phyloP scores from a whole-genome alignment of 1,140 invertebrate species.

The Sitobion miscanthi region DNA sequence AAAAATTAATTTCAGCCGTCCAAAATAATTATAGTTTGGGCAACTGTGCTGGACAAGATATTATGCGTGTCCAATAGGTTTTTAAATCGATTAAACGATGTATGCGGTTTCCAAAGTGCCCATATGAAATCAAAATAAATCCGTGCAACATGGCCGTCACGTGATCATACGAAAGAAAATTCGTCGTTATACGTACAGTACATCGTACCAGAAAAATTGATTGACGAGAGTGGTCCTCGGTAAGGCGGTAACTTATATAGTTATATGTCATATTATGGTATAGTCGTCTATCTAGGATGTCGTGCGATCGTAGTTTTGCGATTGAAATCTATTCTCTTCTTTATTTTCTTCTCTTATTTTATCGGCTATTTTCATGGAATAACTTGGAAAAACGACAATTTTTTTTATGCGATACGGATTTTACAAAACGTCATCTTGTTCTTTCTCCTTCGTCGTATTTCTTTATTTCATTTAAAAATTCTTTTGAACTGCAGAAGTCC shows the following conservation, averaged over 20 bases:
- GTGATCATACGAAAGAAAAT: not conserved
- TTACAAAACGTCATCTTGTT: not conserved
- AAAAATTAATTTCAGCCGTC: not conserved
- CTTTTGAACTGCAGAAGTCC: not conserved
- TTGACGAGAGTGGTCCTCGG: not conserved
- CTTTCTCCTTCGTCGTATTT: not conserved
- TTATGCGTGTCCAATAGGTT: not conserved
- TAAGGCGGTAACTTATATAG: not conserved
- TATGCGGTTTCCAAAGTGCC: not conserved
- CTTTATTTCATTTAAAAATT: not conserved
- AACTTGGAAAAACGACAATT: not conserved
- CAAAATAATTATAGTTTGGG: not conserved
- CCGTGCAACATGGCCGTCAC: not conserved
- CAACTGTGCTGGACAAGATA: not conserved
- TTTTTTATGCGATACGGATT: not conserved
- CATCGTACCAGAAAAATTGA: not conserved
- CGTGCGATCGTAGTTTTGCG: not conserved
- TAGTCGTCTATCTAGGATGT: not conserved
- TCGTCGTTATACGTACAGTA: not conserved
- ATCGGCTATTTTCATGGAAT: not conserved
- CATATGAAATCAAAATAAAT: not conserved
- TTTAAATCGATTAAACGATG: not conserved
- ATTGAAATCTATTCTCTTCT: not conserved
- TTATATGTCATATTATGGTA: no score
- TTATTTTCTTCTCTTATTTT: not conserved